Base-by-base conservation (phyloP, 2,888 invertebrate genomes). In the Gibbula magus region DNA sequence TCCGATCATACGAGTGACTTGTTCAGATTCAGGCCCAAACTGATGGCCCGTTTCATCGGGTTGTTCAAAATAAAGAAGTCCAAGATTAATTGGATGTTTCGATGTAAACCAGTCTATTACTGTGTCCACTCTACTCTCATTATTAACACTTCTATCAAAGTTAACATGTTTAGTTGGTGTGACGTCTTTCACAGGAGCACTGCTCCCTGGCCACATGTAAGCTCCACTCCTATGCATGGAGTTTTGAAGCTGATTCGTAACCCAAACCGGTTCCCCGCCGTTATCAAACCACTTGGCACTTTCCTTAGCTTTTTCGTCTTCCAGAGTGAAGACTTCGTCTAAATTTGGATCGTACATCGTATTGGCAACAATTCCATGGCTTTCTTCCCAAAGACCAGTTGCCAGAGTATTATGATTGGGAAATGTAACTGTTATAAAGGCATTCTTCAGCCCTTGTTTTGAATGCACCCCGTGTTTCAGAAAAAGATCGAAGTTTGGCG, bases 331-430 rank as follows among this genome's bases (percentile, higher is more conserved):
- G 0, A 81, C 86, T 77, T 89, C 87, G 54, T 90, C 88, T 83
- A 90, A 84, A 66, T 87, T 45, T 89, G 94, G 93, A 89, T 96
- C 95, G 88, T 94, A 95, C 86, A 95, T 94, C 39, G 89, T 88
- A 89, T 95, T 96, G 13, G 94, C 95, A 2, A 96, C 91, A 51
- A 96, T 95, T 0, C 96, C 96, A 92, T 96, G 96, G 20, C 93
- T 93, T 91, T 96, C 96, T 0, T 95, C 94, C 89, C 95, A 95
- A 20, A 91, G 75, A 29, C 92, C 92, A 7, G 93, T 96, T 0
- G 95, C 95, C 78, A 96, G 95, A 0, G 95, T 94, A 88, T 95
- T 95, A 92, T 96, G 96, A 93, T 96, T 96, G 0, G 96, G 95
- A 89, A 95, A 95, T 0, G 96, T 96, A 92, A 95, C 95, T 0